Evolutionary conservation across 1,140 invertebrate genomes (phyloP), one percentile per base, ranked within the genome.

Genomic region (Myzus persicae): DNA sequence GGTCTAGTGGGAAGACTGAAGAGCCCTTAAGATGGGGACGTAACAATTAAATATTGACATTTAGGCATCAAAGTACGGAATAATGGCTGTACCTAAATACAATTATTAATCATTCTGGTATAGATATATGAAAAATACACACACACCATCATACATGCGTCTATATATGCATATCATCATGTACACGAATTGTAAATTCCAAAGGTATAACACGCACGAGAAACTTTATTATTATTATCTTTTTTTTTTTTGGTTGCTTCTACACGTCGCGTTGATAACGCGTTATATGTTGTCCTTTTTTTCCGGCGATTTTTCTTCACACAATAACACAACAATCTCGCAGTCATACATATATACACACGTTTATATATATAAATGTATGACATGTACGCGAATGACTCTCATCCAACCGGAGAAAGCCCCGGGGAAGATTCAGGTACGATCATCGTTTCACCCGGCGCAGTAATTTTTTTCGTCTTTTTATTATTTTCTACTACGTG

Each of bases 101-200:
- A 6, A 76, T 76, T n/a, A 76, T n/a, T n/a, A 76, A 76, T 76
- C 46, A 48, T n/a, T 6, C 14, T n/a, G 26, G 14, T n/a, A n/a
- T 18, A 67, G 0, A 67, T 14, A 26, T 6, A 67, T 31, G 59
- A 31, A 4, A 51, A 26, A 14, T 8, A 31, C 82, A 9, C 20
- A 42, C 20, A 42, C 38, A 84, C 36, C 18, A 48, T n/a, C 18
- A 48, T 20, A 1, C 20, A 4, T 8, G 40, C 20, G 2, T 18
- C 14, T 48, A 20, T 48, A 18, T 18, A 48, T 1, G 14, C 46
- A 48, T 48, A 48, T 48, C 46, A 22, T 51, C 48, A 22, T 51
- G 48, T 51, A 59, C 42, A 90, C 54, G 31, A 90, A 90, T 90
- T 67, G 36, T 90, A 90, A 18, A 38, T 59, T 40, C 38, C 51